Base-by-base conservation (phyloP, 2,888 invertebrate species). In the Diploptera punctata region DNA sequence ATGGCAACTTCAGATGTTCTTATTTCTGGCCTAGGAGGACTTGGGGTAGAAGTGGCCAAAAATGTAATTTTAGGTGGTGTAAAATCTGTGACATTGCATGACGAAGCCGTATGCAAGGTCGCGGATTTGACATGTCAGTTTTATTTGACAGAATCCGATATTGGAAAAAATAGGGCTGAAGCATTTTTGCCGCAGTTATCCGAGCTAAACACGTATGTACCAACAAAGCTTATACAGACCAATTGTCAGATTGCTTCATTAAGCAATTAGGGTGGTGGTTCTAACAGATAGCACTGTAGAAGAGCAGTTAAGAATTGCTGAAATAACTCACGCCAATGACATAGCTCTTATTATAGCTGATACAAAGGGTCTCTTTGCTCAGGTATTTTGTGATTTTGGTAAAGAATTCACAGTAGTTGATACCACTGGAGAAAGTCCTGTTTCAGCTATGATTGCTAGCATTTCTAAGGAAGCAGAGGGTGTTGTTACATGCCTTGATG, bases 61-160 rank as follows among this genome's bases (percentile, higher is more conserved):
- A 99, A 99, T 85, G 94, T 99, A 78, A 97, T 99, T 79, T 90
- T 99, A 77, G 96, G 95, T 79, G 99, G 99, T 78, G 98, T 99
- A 71, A 97, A 98, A 84, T 96, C 97, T 70, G 98, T 99, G 78
- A 98, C 98, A 72, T 86, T 99, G 78, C 98, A 98, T 84, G 98
- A 98, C 84, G 89, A 90, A 77, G 87, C 87, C 76, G 83, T 84
- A 79, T 93, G 93, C 81, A 87, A 89, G 75, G 84, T 92, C 76
- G 82, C 86, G 49, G 95, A 97, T 84, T 86, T 98, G 73, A 91
- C 95, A 5, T 94, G 97, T 71, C 96, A 97, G 84, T 99, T 97
- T 84, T 99, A 97, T 83, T 83, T 98, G 75, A 89, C 89, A 26
- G 93, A 96, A 82, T 85, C 85, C 31, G 90, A 93, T 79, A 84